Percentiles rank a stretch among this genome's conserved stretches.
Conservation (phyloP, 2,888 invertebrate species). For the Galeopsomyia nigrocyanea region DNA sequence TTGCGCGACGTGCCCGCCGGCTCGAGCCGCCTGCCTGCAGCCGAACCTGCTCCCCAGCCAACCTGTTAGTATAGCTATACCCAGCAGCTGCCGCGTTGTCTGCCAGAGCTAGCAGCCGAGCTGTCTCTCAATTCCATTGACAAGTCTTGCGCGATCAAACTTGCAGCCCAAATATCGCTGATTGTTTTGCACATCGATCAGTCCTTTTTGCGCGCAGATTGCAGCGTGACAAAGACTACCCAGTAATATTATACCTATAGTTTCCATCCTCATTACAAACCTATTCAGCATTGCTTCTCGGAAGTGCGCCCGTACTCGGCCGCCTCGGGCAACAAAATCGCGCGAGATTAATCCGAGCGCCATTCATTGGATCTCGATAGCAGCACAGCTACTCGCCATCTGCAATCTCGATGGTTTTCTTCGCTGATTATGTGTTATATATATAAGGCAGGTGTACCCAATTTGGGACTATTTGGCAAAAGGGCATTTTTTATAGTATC, state of each 20-base stretch:
- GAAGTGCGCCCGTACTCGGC: constrained; percentile 48
- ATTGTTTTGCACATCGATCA: constrained; percentile 37
- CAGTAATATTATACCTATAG: constrained; percentile 53
- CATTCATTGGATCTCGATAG: constrained; percentile 60
- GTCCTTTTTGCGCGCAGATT: too few relatives aligned
- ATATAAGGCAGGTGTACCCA: too few relatives aligned
- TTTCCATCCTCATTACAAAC: constrained; percentile 35
- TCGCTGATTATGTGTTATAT: too few relatives aligned
- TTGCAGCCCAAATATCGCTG: too few relatives aligned
- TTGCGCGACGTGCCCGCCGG: constrained; percentile 63
- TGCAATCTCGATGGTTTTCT: constrained; percentile 60
- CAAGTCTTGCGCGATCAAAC: neutral
- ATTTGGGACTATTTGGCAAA: too few relatives aligned
- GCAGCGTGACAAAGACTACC: too few relatives aligned
- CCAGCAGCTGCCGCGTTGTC: neutral
- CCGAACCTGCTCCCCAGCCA: neutral
- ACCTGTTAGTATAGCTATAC: too few relatives aligned
- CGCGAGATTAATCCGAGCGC: constrained; percentile 56
- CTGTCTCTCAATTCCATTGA: neutral
- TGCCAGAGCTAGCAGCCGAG: too few relatives aligned
- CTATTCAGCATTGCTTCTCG: constrained; percentile 53
- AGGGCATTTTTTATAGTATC: too few relatives aligned
- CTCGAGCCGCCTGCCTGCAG: constrained; percentile 58
- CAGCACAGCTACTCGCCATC: constrained; percentile 51
- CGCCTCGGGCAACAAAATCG: constrained; percentile 57